Evolutionary conservation across 1,140 invertebrate species (phyloP).

Genomic region (Ceratosolen solmsi): DNA sequence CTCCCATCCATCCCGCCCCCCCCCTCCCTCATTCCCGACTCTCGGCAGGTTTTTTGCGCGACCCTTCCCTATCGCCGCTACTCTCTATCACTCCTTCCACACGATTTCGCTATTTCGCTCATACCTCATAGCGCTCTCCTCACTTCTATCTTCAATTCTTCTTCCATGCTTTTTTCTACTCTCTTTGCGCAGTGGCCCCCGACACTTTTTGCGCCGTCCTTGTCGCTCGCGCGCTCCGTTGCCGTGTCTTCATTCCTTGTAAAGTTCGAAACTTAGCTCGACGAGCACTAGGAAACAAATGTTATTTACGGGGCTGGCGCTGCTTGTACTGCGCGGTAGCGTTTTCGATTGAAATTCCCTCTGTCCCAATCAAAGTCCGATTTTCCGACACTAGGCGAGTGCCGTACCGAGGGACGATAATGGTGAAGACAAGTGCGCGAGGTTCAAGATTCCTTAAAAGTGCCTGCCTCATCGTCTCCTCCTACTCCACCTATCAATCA

Average conservation of each 20-base stretch:
- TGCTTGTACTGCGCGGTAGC: conserved; percentile 27
- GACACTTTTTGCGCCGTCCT: background rate
- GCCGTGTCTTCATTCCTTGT: conserved; percentile 8
- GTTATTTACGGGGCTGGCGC: conserved; percentile 55
- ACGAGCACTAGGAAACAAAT: conserved; percentile 50
- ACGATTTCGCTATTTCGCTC: background rate
- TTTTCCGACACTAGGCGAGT: conserved; percentile 55
- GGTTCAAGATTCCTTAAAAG: background rate
- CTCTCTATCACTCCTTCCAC: background rate
- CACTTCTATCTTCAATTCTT: conserved; percentile 6
- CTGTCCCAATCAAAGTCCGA: conserved; percentile 61
- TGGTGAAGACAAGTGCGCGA: conserved; percentile 34
- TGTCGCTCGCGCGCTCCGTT: background rate
- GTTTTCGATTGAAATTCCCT: conserved; percentile 59
- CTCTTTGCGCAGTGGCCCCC: background rate
- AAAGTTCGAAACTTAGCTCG: conserved; percentile 40
- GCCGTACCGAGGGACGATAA: conserved; percentile 52
- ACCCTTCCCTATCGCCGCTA: background rate
- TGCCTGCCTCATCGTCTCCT: background rate
- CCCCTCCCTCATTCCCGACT: background rate
- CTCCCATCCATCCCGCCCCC: background rate
- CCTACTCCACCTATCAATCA: too few relatives aligned
- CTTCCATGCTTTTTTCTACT: conserved; percentile 12
- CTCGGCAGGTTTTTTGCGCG: background rate
- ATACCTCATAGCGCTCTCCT: background rate